A percentile compares a stretch with the other conserved stretches of the same genome.
phyloP scores from a whole-genome alignment of 2,113 vertebrate genomes.

The Andinoacara biseriatus region DNA sequence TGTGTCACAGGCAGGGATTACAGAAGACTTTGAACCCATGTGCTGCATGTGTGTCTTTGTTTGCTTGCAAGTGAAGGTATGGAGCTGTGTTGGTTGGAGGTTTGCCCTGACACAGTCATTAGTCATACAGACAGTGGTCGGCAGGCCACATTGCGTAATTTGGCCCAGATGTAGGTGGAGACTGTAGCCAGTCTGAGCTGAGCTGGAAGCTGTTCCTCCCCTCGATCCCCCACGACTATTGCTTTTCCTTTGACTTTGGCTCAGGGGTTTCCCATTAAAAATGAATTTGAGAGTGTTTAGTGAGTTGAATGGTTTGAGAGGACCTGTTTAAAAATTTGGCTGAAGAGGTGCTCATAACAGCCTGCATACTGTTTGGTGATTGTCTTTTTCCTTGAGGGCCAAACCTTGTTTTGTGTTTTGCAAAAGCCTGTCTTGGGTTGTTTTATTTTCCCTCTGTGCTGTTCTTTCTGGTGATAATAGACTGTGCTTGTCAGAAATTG shows the following conservation, averaged over 20 bases:
- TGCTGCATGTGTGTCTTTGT: not conserved
- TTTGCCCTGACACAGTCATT: constrained; percentile 51
- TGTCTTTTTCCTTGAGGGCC: constrained; percentile 52
- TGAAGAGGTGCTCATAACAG: not conserved
- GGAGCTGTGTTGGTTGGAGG: constrained; percentile 37
- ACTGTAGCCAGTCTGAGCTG: constrained; percentile 28
- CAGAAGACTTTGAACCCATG: not conserved
- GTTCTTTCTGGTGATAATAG: constrained; percentile 57
- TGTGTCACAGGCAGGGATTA: constrained; percentile 1
- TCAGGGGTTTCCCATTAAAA: constrained; percentile 23
- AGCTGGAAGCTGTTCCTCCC: constrained; percentile 36
- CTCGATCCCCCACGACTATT: constrained; percentile 7
- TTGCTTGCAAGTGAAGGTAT: constrained; percentile 26
- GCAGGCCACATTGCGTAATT: constrained; percentile 61
- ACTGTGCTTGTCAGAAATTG: constrained; percentile 64
- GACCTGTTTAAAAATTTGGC: constrained; percentile 13
- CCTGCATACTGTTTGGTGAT: constrained; percentile 25
- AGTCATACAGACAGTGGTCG: constrained; percentile 60
- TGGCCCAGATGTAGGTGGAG: constrained; percentile 64
- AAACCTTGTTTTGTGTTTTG: constrained; percentile 20
- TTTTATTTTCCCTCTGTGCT: constrained; percentile 35
- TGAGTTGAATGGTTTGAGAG: not conserved
- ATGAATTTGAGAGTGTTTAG: not conserved
- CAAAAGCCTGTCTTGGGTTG: constrained; percentile 31
- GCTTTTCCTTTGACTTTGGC: constrained; percentile 40